A percentile compares a stretch with the other conserved stretches of the same genome.
These are phyloP conservation scores for Caranx melampygus DNA, from an alignment of 2,113 vertebrate species.

Conservation along the genomic window DNA sequence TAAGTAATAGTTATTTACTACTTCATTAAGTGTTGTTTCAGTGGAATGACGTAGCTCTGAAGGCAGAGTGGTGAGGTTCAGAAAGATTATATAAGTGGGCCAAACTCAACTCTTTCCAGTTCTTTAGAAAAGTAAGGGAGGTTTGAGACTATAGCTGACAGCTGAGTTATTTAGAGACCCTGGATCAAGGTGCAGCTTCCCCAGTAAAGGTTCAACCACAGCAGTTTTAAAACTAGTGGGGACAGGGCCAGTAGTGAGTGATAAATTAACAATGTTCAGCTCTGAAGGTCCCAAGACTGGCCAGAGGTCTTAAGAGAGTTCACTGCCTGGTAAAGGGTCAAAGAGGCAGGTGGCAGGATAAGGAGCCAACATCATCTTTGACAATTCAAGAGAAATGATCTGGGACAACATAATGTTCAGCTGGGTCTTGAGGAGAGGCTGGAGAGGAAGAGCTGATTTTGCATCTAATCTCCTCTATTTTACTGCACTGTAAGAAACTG, in stretches of 20 bases:
- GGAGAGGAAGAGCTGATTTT: neutral
- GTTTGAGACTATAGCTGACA: neutral
- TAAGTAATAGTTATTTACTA: too few relatives aligned
- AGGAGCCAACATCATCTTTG: too few relatives aligned
- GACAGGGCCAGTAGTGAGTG: neutral
- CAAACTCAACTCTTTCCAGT: neutral
- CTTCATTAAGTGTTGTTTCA: too few relatives aligned
- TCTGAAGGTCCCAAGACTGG: too few relatives aligned
- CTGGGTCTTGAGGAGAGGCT: neutral
- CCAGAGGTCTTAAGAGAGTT: neutral
- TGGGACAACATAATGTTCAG: neutral
- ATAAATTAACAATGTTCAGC: neutral
- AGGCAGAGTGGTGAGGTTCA: neutral
- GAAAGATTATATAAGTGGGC: neutral
- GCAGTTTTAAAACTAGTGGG: neutral
- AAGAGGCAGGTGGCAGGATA: too few relatives aligned
- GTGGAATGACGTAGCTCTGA: too few relatives aligned
- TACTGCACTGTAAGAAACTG: neutral
- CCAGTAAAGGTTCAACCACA: neutral
- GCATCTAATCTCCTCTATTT: neutral
- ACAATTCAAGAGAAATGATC: neutral
- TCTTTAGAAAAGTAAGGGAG: neutral
- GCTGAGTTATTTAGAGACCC: neutral
- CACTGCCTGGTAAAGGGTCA: too few relatives aligned
- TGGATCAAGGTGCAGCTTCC: neutral